phyloP scores from a whole-genome alignment of 2,797 vertebrate genomes.

The Aplochiton taeniatus region DNA sequence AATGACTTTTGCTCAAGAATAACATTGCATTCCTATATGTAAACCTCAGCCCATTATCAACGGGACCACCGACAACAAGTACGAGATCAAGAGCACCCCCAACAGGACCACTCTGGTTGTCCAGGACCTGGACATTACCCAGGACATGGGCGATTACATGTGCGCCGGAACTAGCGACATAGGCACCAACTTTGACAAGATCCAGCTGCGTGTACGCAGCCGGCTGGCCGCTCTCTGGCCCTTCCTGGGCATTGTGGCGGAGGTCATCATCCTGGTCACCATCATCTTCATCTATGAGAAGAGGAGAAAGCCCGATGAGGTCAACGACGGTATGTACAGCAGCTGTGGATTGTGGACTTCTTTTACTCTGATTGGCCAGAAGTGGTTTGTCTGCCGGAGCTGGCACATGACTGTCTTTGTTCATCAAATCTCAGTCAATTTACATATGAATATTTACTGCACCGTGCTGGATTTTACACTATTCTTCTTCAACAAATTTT shows the following conservation, averaged over 20 bases:
- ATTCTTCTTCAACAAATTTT: constrained; percentile 8
- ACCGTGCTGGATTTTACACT: not conserved
- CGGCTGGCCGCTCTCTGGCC: constrained; percentile 94
- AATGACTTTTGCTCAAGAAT: no score
- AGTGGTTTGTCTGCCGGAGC: no score
- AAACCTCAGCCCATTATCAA: constrained; percentile 73
- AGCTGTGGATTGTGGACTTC: no score
- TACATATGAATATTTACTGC: constrained; percentile 29
- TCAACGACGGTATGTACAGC: constrained; percentile 84
- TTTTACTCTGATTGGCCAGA: no score
- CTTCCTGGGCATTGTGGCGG: constrained; percentile 94
- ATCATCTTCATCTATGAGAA: constrained; percentile 99
- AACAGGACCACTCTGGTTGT: constrained; percentile 79
- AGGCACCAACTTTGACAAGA: constrained; percentile 31
- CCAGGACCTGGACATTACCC: constrained; percentile 64
- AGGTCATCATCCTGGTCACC: constrained; percentile 92
- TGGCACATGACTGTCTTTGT: no score
- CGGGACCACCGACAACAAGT: constrained; percentile 68
- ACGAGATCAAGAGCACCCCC: constrained; percentile 72
- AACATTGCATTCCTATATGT: not conserved
- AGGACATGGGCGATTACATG: constrained; percentile 77
- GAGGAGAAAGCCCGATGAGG: constrained; percentile 93
- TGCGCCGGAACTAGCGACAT: constrained; percentile 72
- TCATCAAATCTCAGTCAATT: not conserved
- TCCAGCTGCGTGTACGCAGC: constrained; percentile 87